Evolutionary conservation across 2,113 vertebrate species (phyloP).

Genomic region (Nannospalax galili): DNA sequence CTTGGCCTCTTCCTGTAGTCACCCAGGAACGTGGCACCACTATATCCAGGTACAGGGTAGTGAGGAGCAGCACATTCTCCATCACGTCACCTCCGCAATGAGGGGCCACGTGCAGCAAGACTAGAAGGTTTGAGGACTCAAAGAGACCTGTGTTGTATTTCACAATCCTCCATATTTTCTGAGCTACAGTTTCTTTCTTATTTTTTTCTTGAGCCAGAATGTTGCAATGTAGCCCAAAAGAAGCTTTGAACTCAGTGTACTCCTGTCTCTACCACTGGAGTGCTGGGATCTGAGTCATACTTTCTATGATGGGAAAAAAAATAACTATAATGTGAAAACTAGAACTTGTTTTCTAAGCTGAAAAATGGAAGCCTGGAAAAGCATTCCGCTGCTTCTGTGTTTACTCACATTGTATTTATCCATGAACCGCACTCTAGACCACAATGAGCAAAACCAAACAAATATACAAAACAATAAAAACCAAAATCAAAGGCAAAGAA

Average conservation of each 20-base stretch:
- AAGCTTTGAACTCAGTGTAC: background rate
- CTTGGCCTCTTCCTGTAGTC: background rate
- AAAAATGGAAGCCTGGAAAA: slow-evolving; percentile 18
- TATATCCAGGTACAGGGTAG: background rate
- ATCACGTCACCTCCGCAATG: background rate
- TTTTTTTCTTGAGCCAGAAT: background rate
- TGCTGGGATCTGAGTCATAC: background rate
- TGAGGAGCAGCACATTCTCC: background rate
- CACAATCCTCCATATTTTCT: background rate
- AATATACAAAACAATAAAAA: background rate
- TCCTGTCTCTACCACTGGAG: no score
- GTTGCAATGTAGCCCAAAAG: background rate
- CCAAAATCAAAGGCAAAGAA: background rate
- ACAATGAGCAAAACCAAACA: background rate
- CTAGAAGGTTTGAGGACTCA: background rate
- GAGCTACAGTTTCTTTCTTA: background rate
- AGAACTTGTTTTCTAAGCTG: background rate
- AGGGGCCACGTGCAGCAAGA: background rate
- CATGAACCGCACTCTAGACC: background rate
- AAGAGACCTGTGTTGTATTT: background rate
- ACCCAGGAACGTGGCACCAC: background rate
- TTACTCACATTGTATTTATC: background rate
- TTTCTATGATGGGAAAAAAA: background rate
- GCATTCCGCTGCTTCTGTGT: background rate
- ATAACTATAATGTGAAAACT: background rate